Conservation (phyloP, 1,140 invertebrate genomes). For the Leptinotarsa texana region DNA sequence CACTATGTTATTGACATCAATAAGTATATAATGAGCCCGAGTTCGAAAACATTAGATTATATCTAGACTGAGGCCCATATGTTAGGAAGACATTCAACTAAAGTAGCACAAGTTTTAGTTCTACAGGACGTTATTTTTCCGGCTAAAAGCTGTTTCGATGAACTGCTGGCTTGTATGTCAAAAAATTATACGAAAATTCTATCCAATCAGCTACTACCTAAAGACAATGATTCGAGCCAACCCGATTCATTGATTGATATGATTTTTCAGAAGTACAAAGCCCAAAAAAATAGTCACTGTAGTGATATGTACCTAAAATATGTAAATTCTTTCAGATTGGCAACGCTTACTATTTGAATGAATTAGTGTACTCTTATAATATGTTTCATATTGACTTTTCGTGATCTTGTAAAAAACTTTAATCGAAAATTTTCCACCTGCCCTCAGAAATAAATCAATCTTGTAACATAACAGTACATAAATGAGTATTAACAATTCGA, state of each 20-base stretch:
- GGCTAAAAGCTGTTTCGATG: constrained; percentile 26
- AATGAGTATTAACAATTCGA: too few relatives aligned
- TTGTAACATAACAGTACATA: too few relatives aligned
- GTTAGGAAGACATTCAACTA: constrained; percentile 53
- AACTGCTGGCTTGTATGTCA: neutral
- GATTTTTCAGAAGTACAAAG: constrained; percentile 34
- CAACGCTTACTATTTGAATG: neutral
- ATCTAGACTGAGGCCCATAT: constrained; percentile 30
- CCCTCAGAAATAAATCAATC: too few relatives aligned
- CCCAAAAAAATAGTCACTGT: constrained; percentile 35
- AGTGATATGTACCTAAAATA: constrained; percentile 40
- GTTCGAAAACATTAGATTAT: constrained; percentile 10
- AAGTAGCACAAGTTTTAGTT: constrained; percentile 28
- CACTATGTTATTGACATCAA: constrained; percentile 39
- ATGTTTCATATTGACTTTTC: too few relatives aligned
- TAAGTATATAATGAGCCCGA: constrained; percentile 26
- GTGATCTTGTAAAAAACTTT: too few relatives aligned
- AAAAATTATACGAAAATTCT: neutral
- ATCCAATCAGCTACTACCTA: neutral
- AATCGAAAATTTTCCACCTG: too few relatives aligned
- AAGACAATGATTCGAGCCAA: too few relatives aligned
- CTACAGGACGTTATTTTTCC: constrained; percentile 30
- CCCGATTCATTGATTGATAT: constrained; percentile 11
- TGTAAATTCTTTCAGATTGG: constrained; percentile 19
- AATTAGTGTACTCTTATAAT: too few relatives aligned